Percentiles rank a stretch among this genome's conserved stretches.
phyloP scores from a whole-genome alignment of 2,888 invertebrate species.

The Tachystola acroxantha region DNA sequence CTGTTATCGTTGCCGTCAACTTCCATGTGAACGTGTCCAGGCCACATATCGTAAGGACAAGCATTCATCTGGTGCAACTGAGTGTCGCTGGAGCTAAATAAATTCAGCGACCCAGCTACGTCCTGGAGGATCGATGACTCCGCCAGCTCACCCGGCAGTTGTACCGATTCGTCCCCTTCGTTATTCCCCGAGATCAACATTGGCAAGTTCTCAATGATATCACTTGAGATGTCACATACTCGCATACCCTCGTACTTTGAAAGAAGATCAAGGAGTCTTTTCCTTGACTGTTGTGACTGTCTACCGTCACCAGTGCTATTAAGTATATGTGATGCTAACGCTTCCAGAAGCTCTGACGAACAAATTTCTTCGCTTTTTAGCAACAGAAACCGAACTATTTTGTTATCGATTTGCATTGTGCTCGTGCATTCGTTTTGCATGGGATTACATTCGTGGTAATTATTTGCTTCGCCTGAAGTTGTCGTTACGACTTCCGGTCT shows the following conservation, averaged over 20 bases:
- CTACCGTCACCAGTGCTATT: constrained; percentile 45
- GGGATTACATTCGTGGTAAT: constrained; percentile 40
- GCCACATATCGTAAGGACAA: constrained; percentile 66
- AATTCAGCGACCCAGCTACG: constrained; percentile 63
- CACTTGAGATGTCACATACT: constrained; percentile 59
- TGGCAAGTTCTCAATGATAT: constrained; percentile 59
- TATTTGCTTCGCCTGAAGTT: constrained; percentile 36
- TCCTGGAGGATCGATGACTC: constrained; percentile 62
- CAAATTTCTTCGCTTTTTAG: constrained; percentile 75
- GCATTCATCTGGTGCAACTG: constrained; percentile 55
- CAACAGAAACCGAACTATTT: constrained; percentile 73
- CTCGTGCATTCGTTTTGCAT: constrained; percentile 35
- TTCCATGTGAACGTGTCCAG: constrained; percentile 56
- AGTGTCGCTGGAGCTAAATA: constrained; percentile 57
- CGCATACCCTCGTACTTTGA: constrained; percentile 63
- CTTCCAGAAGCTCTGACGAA: constrained; percentile 65
- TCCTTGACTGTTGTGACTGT: constrained; percentile 50
- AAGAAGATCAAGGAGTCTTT: constrained; percentile 54
- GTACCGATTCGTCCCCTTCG: constrained; percentile 41
- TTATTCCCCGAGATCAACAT: constrained; percentile 33
- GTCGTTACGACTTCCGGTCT: constrained; percentile 40
- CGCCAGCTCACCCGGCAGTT: constrained; percentile 37
- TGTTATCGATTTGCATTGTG: constrained; percentile 60
- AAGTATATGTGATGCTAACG: constrained; percentile 69
- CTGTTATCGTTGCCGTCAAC: constrained; percentile 47